phyloP scores from a whole-genome alignment of 92 coral and sea anemone genomes.

The Blastomussa wellsi region DNA sequence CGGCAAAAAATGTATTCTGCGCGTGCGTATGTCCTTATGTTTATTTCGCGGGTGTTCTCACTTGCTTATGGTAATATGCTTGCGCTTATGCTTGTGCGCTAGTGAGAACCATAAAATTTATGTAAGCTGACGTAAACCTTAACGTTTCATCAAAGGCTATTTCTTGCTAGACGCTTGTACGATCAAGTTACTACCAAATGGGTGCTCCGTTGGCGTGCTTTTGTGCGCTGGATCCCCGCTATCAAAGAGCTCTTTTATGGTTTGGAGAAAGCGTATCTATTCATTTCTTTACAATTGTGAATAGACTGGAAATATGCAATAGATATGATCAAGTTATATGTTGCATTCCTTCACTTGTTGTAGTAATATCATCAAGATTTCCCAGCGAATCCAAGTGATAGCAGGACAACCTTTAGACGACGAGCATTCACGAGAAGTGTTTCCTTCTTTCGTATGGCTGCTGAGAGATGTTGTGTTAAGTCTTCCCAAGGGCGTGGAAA shows the following conservation, averaged over 20 bases:
- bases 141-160: no score
- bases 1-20: no score
- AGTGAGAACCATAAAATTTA: no score
- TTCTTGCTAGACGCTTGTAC: no score
- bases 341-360: background rate
- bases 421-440: slow-evolving; percentile 22
- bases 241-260: background rate
- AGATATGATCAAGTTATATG: background rate
- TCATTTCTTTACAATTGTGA: background rate
- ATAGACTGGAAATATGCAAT: background rate
- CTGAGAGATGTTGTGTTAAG: slow-evolving; percentile 41
- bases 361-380: slow-evolving; percentile 73
- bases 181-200: no score
- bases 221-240: no score
- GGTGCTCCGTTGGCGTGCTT: no score
- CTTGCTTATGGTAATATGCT: no score
- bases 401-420: slow-evolving; percentile 42
- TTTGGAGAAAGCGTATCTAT: background rate
- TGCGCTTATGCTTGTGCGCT: no score
- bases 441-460: slow-evolving; percentile 52
- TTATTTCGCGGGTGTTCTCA: no score
- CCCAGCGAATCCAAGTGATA: slow-evolving; percentile 71
- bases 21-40: no score
- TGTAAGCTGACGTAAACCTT: no score
- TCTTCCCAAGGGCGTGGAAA: slow-evolving; percentile 41